Conservation (phyloP, 2,113 vertebrate species). For the Hydrochoerus hydrochaeris region DNA sequence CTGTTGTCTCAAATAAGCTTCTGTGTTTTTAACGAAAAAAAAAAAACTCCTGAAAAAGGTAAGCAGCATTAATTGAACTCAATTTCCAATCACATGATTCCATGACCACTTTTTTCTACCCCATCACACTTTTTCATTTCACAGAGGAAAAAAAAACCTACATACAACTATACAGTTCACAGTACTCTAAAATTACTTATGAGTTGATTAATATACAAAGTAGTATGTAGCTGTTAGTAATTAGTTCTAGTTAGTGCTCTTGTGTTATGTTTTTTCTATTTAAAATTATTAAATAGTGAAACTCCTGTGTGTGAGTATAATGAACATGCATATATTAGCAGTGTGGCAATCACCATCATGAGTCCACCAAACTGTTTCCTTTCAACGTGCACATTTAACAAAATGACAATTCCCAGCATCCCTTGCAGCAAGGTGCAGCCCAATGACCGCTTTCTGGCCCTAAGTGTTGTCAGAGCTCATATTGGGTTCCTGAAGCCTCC, state of each 20-base stretch:
- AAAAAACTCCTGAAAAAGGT: not conserved
- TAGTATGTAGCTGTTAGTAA: not conserved
- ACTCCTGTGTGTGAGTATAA: not conserved
- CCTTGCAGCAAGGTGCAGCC: not conserved
- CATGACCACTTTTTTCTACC: too few relatives aligned
- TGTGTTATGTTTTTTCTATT: slow-evolving; percentile 16
- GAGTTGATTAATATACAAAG: not conserved
- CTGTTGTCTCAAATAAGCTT: not conserved
- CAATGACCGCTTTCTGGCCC: not conserved
- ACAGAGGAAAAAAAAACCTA: not conserved
- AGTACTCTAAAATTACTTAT: not conserved
- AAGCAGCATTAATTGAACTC: not conserved
- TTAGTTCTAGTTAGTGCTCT: not conserved
- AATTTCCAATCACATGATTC: not conserved
- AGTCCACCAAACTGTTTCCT: not conserved
- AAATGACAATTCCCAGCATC: not conserved
- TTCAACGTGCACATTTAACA: rapidly evolving
- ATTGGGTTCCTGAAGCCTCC: not conserved
- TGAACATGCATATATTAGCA: not conserved
- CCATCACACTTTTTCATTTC: not conserved
- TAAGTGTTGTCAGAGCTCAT: not conserved
- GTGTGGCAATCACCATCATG: not conserved
- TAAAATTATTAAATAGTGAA: slow-evolving; percentile 33
- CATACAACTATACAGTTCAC: not conserved
- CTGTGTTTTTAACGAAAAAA: not conserved